A percentile compares a stretch with the other conserved stretches of the same genome.
Evolutionary conservation across 2,888 invertebrate species (phyloP).

Genomic region (Platycnemis pennipes): DNA sequence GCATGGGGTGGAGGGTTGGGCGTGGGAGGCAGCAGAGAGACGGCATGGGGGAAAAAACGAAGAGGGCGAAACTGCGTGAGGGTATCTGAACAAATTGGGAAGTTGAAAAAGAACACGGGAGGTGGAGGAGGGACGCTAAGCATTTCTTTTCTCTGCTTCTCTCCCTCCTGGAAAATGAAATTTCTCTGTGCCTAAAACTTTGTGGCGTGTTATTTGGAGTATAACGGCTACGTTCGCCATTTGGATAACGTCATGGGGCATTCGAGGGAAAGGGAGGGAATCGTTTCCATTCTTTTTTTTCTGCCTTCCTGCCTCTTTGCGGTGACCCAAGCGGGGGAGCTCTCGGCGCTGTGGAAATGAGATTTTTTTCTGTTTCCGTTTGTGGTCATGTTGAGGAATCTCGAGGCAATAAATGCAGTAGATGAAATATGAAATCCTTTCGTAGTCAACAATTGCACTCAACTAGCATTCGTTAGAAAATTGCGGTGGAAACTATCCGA

Average conservation of each 20-base stretch:
- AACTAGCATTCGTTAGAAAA: too few relatives aligned
- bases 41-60: not conserved
- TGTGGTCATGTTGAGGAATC: not conserved
- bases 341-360: not conserved
- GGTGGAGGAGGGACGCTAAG: not conserved
- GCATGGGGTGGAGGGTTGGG: not conserved
- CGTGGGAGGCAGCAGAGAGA: not conserved
- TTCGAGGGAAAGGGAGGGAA: conserved; percentile 26
- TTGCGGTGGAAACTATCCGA: too few relatives aligned
- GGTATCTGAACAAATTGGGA: conserved; percentile 62
- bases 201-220: conserved; percentile 62
- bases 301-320: not conserved
- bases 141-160: not conserved
- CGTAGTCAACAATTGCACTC: too few relatives aligned
- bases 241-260: conserved; percentile 62
- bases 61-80: conserved; percentile 48
- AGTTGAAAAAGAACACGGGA: conserved; percentile 37
- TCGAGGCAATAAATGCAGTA: not conserved
- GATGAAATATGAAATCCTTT: not conserved
- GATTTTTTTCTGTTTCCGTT: not conserved
- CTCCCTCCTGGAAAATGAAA: conserved; percentile 46
- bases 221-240: conserved; percentile 57
- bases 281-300: conserved; percentile 9
- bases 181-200: conserved; percentile 51
- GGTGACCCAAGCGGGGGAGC: not conserved